Evolutionary conservation across 2,797 vertebrate genomes (phyloP).

Genomic region (Coregonus suidteri): DNA sequence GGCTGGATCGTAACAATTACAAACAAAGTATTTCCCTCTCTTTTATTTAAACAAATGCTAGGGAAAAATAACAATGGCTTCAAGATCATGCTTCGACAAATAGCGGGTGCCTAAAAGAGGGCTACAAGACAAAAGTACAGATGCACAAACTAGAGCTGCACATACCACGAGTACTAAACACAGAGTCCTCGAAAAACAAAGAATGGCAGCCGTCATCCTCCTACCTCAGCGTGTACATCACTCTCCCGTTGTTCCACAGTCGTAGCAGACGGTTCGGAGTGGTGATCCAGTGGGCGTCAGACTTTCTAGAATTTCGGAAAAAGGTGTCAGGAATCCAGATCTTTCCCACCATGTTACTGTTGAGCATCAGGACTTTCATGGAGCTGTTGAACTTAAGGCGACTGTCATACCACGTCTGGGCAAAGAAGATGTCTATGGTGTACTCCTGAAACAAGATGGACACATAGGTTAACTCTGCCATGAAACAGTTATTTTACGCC

Average conservation of each 20-base stretch:
- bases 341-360: conserved; percentile 98
- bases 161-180: conserved; percentile 51
- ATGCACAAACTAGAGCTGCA: conserved; percentile 58
- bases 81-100: conserved; percentile 45
- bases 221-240: conserved; percentile 92
- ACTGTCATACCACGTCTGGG: conserved; percentile 96
- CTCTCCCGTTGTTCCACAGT: conserved; percentile 91
- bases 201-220: conserved; percentile 11
- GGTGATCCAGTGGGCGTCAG: conserved; percentile 97
- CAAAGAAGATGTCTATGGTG: conserved; percentile 97
- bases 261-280: conserved; percentile 93
- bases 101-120: conserved; percentile 35
- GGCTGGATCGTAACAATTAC: conserved; percentile 25
- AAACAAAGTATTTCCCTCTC: conserved; percentile 19
- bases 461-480: background rate
- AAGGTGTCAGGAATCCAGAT: conserved; percentile 98
- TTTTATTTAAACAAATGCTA: conserved; percentile 29
- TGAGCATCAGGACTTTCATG: conserved; percentile 94
- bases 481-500: background rate
- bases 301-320: conserved; percentile 95
- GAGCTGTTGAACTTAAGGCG: conserved; percentile 93
- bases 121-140: conserved; percentile 47
- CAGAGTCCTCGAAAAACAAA: background rate
- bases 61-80: conserved; percentile 18
- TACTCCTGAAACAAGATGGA: conserved; percentile 74